A percentile compares a stretch with the other conserved stretches of the same genome.
Conservation (phyloP, 2,888 invertebrate species). For the Monoplex corrugatus region DNA sequence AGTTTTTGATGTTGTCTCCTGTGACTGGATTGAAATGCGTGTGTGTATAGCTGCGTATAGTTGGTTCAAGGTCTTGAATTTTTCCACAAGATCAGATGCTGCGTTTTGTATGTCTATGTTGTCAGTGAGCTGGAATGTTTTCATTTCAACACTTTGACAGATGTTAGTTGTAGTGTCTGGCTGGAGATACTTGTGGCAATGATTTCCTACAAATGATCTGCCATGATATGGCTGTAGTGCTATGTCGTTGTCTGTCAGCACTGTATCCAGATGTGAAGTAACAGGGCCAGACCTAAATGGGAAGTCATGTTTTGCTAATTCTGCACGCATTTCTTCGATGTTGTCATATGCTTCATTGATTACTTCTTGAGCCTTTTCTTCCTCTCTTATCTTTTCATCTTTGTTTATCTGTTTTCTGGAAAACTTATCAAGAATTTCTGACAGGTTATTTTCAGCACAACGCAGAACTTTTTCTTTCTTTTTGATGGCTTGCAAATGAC, state of each 20-base stretch:
- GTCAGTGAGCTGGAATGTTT: neutral
- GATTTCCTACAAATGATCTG: conserved; percentile 27
- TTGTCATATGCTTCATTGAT: neutral
- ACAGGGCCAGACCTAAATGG: neutral
- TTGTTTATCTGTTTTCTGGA: neutral
- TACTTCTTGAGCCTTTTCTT: neutral
- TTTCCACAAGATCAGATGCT: no score
- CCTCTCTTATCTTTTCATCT: neutral
- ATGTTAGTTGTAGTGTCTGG: neutral
- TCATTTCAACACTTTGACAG: neutral
- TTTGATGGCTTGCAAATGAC: neutral
- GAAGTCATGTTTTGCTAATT: neutral
- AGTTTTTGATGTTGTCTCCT: no score
- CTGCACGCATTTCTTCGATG: neutral
- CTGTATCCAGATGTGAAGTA: conserved; percentile 3
- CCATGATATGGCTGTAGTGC: conserved; percentile 31
- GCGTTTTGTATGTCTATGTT: no score
- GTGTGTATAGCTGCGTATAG: no score
- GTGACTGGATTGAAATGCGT: no score
- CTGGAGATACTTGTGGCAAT: conserved; percentile 14
- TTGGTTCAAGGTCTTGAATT: no score
- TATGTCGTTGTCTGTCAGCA: neutral
- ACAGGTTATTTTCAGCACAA: neutral
- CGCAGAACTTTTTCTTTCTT: neutral
- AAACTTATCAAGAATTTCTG: neutral